Base-by-base conservation (phyloP, 2,888 invertebrate genomes). In the Trisateles emortualis region DNA sequence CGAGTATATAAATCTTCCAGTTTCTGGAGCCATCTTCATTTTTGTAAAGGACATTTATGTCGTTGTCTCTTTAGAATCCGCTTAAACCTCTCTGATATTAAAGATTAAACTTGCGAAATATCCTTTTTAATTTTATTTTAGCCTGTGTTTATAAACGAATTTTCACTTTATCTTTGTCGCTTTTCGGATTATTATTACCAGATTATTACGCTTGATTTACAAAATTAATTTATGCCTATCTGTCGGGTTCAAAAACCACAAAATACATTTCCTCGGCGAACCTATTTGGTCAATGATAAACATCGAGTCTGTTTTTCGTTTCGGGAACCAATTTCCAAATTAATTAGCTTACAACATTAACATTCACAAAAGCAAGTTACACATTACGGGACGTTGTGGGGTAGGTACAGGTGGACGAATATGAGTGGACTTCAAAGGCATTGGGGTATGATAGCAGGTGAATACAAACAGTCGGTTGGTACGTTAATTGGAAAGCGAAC, bases 401-500 rank as follows among this genome's bases (percentile, higher is more conserved):
- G n/a, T n/a, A 64, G 57, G 49, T 68, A 64, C 73, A 71, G 59
- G 50, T 47, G 49, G 61, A 46, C 62, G 75, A 79, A 81, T 87
- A 87, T 86, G 78, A 79, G 76, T 75, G 81, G 70, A 85, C 86
- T 79, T 88, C 88, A 88, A 88, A 88, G 86, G 83, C 76, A 74
- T 67, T 64, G 77, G 79, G 81, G 84, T 85, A 68, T 68, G 59
- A 89, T 87, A 86, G 82, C 83, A 81, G 80, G 72, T 73, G 74
- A 85, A 85, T 79, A 79, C 83, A 88, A 84, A 87, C 87, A 84
- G 81, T 79, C 78, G 72, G 79, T 74, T 71, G 72, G 81, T 78
- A 49, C 64, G 66, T 88, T 89, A 90, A 91, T 90, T 90, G 90
- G 80, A 88, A 88, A 88, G 86, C 85, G 84, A 79, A 76, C 81